A percentile compares a stretch with the other conserved stretches of the same genome.
phyloP scores from a whole-genome alignment of 2,113 vertebrate species.

The Nothocercus julius region DNA sequence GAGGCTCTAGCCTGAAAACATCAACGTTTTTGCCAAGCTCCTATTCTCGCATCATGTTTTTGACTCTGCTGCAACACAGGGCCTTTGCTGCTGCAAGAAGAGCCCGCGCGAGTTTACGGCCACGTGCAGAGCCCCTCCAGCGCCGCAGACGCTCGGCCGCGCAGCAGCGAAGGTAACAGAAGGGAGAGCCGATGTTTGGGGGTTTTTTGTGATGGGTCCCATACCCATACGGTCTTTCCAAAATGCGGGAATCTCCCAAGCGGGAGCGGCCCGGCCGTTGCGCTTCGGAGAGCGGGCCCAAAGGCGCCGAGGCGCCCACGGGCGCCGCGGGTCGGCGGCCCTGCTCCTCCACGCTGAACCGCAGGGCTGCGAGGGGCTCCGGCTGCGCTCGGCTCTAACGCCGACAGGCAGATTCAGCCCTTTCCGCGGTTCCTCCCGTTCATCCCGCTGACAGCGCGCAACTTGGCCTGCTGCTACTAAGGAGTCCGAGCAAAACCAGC shows the following conservation, averaged over 20 bases:
- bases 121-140: not conserved
- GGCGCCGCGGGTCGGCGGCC: no score
- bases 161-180: not conserved
- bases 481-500: not conserved
- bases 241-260: no score
- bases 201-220: not conserved
- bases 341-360: no score
- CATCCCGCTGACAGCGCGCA: not conserved
- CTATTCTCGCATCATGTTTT: not conserved
- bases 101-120: not conserved
- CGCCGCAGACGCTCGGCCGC: not conserved
- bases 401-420: no score
- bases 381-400: no score
- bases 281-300: no score
- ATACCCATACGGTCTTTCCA: not conserved
- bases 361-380: no score
- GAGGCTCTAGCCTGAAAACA: fast-evolving
- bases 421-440: not conserved
- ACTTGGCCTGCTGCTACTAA: not conserved
- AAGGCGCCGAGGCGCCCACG: no score
- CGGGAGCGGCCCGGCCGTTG: no score
- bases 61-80: not conserved
- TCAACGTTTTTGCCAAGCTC: not conserved
- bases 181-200: not conserved
- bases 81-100: not conserved